A percentile compares a stretch with the other conserved stretches of the same genome.
Evolutionary conservation across 2,797 vertebrate genomes (phyloP).

Genomic region (Rhinogobio ventralis): DNA sequence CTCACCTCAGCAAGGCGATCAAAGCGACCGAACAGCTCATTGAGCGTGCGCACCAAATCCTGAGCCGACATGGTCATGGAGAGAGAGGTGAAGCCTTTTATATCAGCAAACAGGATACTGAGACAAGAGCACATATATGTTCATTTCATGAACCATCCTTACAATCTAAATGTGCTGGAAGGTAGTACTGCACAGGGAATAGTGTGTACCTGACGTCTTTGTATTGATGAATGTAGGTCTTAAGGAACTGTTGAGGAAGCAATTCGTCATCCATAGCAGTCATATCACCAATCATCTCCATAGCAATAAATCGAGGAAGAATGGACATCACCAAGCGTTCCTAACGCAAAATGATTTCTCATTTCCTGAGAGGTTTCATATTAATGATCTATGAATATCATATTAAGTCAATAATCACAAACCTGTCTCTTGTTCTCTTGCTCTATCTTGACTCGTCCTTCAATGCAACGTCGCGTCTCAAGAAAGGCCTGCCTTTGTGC

Average conservation of each 20-base stretch:
- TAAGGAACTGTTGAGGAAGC: slow-evolving; percentile 73
- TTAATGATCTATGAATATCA: background rate
- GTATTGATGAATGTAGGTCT: slow-evolving; percentile 75
- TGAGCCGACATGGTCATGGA: slow-evolving; percentile 79
- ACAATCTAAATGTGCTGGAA: background rate
- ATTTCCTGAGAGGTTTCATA: background rate
- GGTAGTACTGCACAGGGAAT: background rate
- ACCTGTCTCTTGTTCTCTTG: slow-evolving; percentile 83
- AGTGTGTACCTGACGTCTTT: slow-evolving; percentile 66
- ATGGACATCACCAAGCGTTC: slow-evolving; percentile 73
- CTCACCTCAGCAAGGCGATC: slow-evolving; percentile 78
- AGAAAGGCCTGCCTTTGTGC: slow-evolving; percentile 81
- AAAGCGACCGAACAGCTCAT: slow-evolving; percentile 81
- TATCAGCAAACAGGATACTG: slow-evolving; percentile 84
- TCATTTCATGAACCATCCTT: background rate
- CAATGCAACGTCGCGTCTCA: slow-evolving; percentile 79
- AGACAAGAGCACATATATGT: slow-evolving; percentile 26
- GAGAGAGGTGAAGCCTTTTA: slow-evolving; percentile 80
- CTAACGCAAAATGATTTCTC: slow-evolving; percentile 54
- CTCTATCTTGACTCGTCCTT: slow-evolving; percentile 78
- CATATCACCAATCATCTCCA: slow-evolving; percentile 74
- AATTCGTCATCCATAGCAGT: slow-evolving; percentile 72
- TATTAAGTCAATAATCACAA: slow-evolving; percentile 8
- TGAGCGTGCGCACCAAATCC: slow-evolving; percentile 77
- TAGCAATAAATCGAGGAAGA: slow-evolving; percentile 70